Evolutionary conservation across 2,113 vertebrate species (phyloP).

Genomic region (Pandion haliaetus): DNA sequence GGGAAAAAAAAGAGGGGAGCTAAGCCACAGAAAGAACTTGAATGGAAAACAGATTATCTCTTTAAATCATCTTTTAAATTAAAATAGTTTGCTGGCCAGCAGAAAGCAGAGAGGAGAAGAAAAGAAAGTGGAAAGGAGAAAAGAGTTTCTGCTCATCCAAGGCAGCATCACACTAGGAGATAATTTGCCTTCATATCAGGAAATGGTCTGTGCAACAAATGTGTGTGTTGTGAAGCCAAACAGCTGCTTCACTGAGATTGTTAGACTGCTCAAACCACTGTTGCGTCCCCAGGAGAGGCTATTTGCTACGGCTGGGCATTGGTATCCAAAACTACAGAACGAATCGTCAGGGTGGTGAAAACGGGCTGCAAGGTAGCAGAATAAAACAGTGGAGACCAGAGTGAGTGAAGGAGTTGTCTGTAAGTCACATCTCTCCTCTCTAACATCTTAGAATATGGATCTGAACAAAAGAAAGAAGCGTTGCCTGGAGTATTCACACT

Average conservation of each 20-base stretch:
- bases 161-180: background rate
- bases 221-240: background rate
- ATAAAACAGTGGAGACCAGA: background rate
- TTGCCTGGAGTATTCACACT: background rate
- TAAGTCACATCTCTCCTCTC: background rate
- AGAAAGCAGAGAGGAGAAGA: background rate
- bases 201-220: background rate
- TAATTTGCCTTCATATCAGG: background rate
- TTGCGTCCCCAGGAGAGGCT: background rate
- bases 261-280: background rate
- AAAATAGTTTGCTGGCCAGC: background rate
- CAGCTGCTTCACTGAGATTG: background rate
- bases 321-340: background rate
- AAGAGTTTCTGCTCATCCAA: background rate
- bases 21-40: background rate
- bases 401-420: background rate
- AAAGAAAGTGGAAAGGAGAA: background rate
- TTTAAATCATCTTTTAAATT: constrained; percentile 41
- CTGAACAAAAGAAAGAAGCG: background rate
- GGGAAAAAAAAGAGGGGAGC: background rate
- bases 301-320: background rate
- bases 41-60: constrained; percentile 49
- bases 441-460: background rate
- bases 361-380: background rate
- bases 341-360: background rate